A percentile compares a stretch with the other conserved stretches of the same genome.
Evolutionary conservation across 2,888 invertebrate genomes (phyloP).

Genomic region (Drosophila nr. perissopoda): DNA sequence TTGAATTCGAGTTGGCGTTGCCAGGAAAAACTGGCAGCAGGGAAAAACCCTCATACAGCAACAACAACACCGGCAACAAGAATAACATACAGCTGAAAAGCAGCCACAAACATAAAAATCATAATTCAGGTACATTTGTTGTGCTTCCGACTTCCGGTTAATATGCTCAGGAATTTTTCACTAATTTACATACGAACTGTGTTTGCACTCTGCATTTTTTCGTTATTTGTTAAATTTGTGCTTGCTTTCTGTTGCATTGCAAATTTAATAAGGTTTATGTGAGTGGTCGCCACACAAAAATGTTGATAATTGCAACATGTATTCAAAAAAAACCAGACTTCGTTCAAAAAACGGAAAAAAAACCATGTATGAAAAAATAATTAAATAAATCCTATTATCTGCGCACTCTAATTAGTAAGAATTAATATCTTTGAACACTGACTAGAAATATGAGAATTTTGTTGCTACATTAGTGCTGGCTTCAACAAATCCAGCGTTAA

Average conservation of each 20-base stretch:
- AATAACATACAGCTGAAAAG: conserved; percentile 7
- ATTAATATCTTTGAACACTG: neutral
- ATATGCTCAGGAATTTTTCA: conserved; percentile 52
- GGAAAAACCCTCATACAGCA: conserved; percentile 19
- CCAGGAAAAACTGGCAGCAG: conserved; percentile 32
- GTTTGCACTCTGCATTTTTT: conserved; percentile 20
- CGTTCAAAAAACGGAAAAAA: neutral
- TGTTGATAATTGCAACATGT: neutral
- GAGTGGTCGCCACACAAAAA: conserved; percentile 1
- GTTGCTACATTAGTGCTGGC: accelerated
- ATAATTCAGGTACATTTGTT: conserved; percentile 75
- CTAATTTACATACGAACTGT: conserved; percentile 52
- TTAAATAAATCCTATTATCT: neutral
- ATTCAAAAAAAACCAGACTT: neutral
- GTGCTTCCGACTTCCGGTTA: conserved; percentile 69
- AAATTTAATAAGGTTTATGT: neutral
- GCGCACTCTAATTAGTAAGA: neutral
- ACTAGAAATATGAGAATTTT: neutral
- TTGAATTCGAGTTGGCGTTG: conserved; percentile 28
- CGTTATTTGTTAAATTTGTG: neutral
- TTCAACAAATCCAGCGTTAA: neutral
- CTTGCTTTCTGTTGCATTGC: conserved; percentile 7
- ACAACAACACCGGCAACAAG: conserved; percentile 6
- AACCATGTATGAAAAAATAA: neutral
- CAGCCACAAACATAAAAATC: conserved; percentile 51